phyloP scores from a whole-genome alignment of 2,113 vertebrate species.

The Pipra filicauda region DNA sequence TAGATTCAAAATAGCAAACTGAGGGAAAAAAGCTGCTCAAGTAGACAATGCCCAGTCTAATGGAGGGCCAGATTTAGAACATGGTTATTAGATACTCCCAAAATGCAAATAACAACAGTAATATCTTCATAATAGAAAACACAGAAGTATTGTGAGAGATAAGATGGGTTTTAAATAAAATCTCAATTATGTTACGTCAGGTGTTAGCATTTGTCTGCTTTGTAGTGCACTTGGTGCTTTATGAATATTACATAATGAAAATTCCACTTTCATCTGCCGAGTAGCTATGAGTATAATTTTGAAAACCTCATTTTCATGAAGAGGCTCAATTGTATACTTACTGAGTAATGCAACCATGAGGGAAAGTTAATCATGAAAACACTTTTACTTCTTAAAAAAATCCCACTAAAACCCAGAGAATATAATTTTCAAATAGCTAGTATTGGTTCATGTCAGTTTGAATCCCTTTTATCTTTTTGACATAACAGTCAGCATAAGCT shows the following conservation, averaged over 20 bases:
- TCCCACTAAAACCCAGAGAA: not conserved
- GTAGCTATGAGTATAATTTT: not conserved
- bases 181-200: not conserved
- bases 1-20: not conserved
- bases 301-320: not conserved
- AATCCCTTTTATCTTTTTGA: not conserved
- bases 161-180: not conserved
- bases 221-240: not conserved
- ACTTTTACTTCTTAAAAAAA: not conserved
- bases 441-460: not conserved
- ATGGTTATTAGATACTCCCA: not conserved
- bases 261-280: not conserved
- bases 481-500: not conserved
- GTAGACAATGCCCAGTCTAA: not conserved
- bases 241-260: not conserved
- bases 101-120: not conserved
- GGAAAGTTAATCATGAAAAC: not conserved
- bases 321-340: not conserved
- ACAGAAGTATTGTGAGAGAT: not conserved
- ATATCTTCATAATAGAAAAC: not conserved
- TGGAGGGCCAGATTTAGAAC: not conserved
- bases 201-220: not conserved
- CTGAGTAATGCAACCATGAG: not conserved
- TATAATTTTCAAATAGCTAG: not conserved
- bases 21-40: not conserved